These are phyloP conservation scores for Gorsachius magnificus DNA, from an alignment of 2,797 vertebrate genomes.

Conservation along the genomic window DNA sequence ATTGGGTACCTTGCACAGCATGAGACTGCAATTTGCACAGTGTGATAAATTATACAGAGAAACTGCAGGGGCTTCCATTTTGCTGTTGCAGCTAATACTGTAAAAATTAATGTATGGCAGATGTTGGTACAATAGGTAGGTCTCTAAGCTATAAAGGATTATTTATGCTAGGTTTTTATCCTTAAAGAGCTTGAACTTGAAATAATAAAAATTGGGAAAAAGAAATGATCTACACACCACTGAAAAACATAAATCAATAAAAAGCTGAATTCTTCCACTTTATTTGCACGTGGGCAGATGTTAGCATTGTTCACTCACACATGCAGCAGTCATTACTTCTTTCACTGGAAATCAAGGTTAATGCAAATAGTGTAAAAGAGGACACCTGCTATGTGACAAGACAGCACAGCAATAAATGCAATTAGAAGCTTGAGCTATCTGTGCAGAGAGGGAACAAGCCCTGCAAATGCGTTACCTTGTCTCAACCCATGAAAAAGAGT, in stretches of 20 bases:
- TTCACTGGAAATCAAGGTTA: not conserved
- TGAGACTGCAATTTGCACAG: not conserved
- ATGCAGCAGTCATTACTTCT: not conserved
- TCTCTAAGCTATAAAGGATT: not conserved
- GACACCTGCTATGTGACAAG: not conserved
- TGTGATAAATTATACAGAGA: not conserved
- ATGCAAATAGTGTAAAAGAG: not conserved
- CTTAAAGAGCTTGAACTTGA: not conserved
- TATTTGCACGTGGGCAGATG: fast-evolving
- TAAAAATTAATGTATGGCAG: not conserved
- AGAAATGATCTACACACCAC: not conserved
- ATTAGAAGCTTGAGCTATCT: not conserved
- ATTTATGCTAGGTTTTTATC: not conserved
- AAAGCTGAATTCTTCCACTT: not conserved
- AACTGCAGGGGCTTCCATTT: not conserved
- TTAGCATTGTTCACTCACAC: not conserved
- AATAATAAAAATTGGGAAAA: not conserved
- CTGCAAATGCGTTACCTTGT: not conserved
- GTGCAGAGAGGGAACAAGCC: not conserved
- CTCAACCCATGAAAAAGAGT: not conserved
- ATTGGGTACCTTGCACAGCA: fast-evolving
- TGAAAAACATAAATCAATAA: not conserved
- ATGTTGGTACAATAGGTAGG: not conserved
- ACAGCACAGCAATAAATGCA: not conserved
- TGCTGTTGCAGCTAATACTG: not conserved